These are phyloP conservation scores for Drosophila nr. fundita DNA, from an alignment of 2,888 invertebrate species.

Conservation along the genomic window DNA sequence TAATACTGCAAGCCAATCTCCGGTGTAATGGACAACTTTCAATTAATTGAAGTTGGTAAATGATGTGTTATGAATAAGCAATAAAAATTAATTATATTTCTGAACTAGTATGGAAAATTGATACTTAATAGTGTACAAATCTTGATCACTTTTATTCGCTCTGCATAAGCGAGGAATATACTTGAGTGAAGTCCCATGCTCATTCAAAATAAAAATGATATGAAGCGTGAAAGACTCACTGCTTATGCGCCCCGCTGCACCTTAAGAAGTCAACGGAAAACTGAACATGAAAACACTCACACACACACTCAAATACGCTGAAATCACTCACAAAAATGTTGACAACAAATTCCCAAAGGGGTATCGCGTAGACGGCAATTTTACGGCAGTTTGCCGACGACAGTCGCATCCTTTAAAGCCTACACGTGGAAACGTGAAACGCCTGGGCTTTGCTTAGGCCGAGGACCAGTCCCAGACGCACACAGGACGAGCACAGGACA, in stretches of 20 bases:
- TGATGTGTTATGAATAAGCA: neutral
- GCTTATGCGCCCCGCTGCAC: neutral
- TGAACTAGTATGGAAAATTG: neutral
- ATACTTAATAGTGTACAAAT: neutral
- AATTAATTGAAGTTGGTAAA: neutral
- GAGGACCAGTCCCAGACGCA: conserved; percentile 12
- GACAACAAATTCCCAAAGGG: conserved; percentile 57
- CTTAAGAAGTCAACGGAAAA: conserved; percentile 17
- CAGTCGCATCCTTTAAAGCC: conserved; percentile 59
- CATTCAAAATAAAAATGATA: conserved; percentile 25
- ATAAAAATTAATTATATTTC: neutral
- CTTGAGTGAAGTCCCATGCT: conserved; percentile 8
- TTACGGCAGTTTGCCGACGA: conserved; percentile 63
- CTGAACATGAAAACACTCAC: conserved; percentile 26
- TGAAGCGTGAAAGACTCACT: conserved; percentile 20
- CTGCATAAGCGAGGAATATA: neutral
- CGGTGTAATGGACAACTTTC: neutral
- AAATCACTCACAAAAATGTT: conserved; percentile 66
- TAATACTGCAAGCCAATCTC: neutral
- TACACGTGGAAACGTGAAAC: conserved; percentile 31
- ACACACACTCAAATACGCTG: conserved; percentile 27
- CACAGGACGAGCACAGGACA: conserved; percentile 17
- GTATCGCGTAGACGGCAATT: conserved; percentile 55
- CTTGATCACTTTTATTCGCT: neutral
- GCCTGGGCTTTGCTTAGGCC: conserved; percentile 37